These are phyloP conservation scores for Pseudonaja textilis DNA, from an alignment of 2,113 vertebrate genomes.

Conservation along the genomic window DNA sequence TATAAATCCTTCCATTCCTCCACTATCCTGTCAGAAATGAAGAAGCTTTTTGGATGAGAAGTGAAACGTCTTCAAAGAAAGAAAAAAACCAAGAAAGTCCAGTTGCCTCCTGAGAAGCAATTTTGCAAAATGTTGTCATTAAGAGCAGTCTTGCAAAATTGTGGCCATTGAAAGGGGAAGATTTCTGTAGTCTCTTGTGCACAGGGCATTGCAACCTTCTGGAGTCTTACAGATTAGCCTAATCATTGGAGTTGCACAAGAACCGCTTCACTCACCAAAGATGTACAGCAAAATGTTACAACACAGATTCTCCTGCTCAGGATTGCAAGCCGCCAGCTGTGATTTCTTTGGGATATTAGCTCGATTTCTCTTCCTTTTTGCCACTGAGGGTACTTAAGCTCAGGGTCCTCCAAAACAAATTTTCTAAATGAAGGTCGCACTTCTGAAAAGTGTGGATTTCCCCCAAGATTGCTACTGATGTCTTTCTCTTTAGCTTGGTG, in stretches of 20 bases:
- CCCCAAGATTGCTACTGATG: not conserved
- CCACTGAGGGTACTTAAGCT: not conserved
- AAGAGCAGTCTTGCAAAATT: not conserved
- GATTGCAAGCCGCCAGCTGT: not conserved
- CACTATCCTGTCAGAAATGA: too few species aligned
- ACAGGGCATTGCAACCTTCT: not conserved
- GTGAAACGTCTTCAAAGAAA: too few species aligned
- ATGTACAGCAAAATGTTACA: not conserved
- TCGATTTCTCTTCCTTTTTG: not conserved
- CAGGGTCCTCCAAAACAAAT: not conserved
- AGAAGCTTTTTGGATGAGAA: too few species aligned
- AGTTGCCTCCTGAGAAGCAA: not conserved
- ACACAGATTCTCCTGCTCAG: not conserved
- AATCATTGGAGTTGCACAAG: not conserved
- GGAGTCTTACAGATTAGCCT: not conserved
- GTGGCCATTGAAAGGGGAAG: not conserved
- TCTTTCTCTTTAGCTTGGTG: not conserved
- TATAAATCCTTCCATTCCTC: too few species aligned
- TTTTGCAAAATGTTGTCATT: not conserved
- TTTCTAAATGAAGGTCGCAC: not conserved
- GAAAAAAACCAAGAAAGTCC: too few species aligned
- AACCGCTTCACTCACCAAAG: not conserved
- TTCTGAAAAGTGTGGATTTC: not conserved
- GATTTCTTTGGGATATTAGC: not conserved
- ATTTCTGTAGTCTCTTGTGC: not conserved